phyloP scores from a whole-genome alignment of 2,797 vertebrate genomes.

The Rhodeus uyekii region DNA sequence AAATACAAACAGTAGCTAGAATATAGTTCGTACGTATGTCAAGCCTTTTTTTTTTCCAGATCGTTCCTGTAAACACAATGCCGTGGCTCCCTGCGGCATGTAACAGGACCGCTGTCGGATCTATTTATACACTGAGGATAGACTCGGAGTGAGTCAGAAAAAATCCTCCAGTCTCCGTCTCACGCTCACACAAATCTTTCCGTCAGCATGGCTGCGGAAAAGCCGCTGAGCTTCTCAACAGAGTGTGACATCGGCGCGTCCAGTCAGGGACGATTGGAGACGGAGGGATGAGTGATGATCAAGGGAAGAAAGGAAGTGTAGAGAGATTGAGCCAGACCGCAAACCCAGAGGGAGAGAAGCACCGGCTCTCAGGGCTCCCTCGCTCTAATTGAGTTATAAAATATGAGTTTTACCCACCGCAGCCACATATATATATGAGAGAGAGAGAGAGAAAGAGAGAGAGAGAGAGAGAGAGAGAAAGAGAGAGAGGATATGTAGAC shows the following conservation, averaged over 20 bases:
- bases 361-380: slow-evolving; percentile 11
- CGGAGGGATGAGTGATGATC: slow-evolving; percentile 22
- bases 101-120: background rate
- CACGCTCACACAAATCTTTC: slow-evolving; percentile 13
- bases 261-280: background rate
- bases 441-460: no score
- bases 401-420: slow-evolving; percentile 13
- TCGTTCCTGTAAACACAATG: background rate
- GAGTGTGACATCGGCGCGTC: slow-evolving; percentile 5
- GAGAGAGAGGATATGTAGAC: background rate
- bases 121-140: slow-evolving; percentile 4
- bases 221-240: slow-evolving; percentile 14
- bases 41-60: background rate
- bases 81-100: background rate
- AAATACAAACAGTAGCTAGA: background rate
- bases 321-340: slow-evolving; percentile 20
- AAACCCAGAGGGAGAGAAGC: slow-evolving; percentile 1
- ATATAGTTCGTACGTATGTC: background rate
- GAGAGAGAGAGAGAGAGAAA: no score
- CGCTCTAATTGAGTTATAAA: slow-evolving; percentile 34
- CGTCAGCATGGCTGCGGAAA: background rate
- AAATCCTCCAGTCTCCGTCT: background rate
- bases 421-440: background rate
- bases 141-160: slow-evolving; percentile 11
- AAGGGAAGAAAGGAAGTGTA: background rate